Conservation (phyloP, 1,140 invertebrate genomes). For the Drosophila sucinea region DNA sequence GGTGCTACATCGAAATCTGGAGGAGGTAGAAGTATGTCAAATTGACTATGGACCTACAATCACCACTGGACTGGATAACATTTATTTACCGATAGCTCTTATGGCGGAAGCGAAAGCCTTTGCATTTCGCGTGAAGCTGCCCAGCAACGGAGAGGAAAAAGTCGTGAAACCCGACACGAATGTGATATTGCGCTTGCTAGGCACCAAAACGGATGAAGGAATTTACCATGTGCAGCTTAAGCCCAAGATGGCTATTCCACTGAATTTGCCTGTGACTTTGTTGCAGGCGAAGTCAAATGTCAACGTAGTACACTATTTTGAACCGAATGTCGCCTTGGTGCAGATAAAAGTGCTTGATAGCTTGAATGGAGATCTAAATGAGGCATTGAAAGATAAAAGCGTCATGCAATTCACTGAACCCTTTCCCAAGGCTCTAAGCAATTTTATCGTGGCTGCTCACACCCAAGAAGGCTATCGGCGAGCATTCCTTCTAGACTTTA, state of each 20-base stretch:
- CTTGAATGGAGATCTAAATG: conserved; percentile 40
- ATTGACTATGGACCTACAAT: conserved; percentile 44
- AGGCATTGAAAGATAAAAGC: conserved; percentile 1
- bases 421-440: conserved; percentile 21
- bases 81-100: conserved; percentile 23
- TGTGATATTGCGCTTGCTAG: conserved; percentile 38
- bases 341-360: conserved; percentile 36
- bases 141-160: conserved; percentile 12
- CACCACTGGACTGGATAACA: neutral
- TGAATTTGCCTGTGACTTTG: conserved; percentile 44
- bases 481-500: conserved; percentile 43
- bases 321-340: conserved; percentile 35
- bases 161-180: conserved; percentile 45
- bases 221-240: conserved; percentile 44
- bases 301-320: conserved; percentile 29
- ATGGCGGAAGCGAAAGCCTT: conserved; percentile 45
- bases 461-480: conserved; percentile 50
- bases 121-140: conserved; percentile 45
- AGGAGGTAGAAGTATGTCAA: conserved; percentile 30
- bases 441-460: conserved; percentile 41
- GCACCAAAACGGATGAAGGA: conserved; percentile 27
- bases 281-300: conserved; percentile 39
- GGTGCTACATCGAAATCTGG: neutral
- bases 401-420: neutral
- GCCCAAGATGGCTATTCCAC: conserved; percentile 35